phyloP scores from a whole-genome alignment of 2,888 invertebrate species.

The Synanthedon andrenaeformis region DNA sequence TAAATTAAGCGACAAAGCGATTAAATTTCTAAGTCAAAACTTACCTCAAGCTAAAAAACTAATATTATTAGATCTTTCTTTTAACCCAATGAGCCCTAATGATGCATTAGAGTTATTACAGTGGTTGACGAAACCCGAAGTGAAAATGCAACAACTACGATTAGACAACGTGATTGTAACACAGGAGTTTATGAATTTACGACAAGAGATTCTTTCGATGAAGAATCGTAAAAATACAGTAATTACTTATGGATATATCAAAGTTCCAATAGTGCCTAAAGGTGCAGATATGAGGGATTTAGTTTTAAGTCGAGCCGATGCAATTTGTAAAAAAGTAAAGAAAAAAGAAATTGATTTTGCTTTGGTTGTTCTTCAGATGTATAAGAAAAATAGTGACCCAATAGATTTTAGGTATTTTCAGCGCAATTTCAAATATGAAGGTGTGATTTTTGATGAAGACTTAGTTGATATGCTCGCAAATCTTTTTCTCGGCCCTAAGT shows the following conservation, averaged over 20 bases:
- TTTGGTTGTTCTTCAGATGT: slow-evolving; percentile 22
- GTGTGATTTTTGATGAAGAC: slow-evolving; percentile 11
- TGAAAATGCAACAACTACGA: slow-evolving; percentile 26
- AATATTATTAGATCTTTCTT: slow-evolving; percentile 3
- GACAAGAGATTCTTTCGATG: slow-evolving; percentile 16
- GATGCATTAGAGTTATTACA: slow-evolving; percentile 2
- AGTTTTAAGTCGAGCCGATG: slow-evolving; percentile 34
- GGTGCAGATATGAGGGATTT: slow-evolving; percentile 32
- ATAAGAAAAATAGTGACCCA: slow-evolving; percentile 15
- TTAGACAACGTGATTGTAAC: slow-evolving; percentile 37
- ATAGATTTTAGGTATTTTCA: slow-evolving; percentile 13
- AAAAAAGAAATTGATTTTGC: slow-evolving; percentile 29
- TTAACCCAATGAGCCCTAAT: slow-evolving; percentile 4
- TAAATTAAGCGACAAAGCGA: slow-evolving; percentile 1
- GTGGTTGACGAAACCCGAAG: slow-evolving; percentile 20
- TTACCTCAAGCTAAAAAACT: slow-evolving; percentile 3
- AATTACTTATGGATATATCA: slow-evolving; percentile 30
- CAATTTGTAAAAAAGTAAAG: slow-evolving; percentile 24
- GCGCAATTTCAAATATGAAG: not conserved
- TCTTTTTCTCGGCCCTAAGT: slow-evolving; percentile 21
- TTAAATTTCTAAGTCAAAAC: not conserved
- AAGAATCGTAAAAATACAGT: slow-evolving; percentile 20
- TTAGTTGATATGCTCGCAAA: slow-evolving; percentile 11
- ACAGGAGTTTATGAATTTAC: slow-evolving; percentile 18
- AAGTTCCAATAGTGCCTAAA: slow-evolving; percentile 9